Conservation (phyloP, 2,888 invertebrate species). For the Tetropium fuscum region DNA sequence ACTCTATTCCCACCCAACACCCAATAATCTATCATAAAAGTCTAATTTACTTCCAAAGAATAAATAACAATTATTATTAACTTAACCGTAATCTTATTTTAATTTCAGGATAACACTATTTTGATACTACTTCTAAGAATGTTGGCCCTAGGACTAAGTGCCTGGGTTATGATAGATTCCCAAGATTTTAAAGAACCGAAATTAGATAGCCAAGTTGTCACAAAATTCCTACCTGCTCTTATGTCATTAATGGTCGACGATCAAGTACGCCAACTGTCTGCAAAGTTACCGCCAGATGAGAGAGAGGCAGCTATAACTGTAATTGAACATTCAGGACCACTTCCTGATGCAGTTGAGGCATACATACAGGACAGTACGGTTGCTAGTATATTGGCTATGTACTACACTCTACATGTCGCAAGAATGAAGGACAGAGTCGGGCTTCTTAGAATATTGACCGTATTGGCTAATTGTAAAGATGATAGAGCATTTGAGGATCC, state of each 20-base stretch:
- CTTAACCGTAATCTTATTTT: no score
- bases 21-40: no score
- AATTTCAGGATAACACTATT: conserved; percentile 86
- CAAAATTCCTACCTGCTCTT: conserved; percentile 92
- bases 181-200: conserved; percentile 96
- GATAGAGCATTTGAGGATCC: conserved; percentile 96
- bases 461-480: conserved; percentile 90
- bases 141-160: conserved; percentile 92
- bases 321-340: conserved; percentile 93
- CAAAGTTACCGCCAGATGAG: conserved; percentile 92
- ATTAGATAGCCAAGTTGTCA: conserved; percentile 91
- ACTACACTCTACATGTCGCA: conserved; percentile 91
- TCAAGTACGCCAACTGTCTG: conserved; percentile 84
- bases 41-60: no score
- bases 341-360: conserved; percentile 93
- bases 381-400: conserved; percentile 94
- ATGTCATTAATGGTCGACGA: conserved; percentile 95
- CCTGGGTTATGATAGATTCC: conserved; percentile 97
- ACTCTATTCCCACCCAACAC: no score
- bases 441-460: conserved; percentile 87
- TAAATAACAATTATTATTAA: no score
- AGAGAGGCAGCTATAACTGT: conserved; percentile 92
- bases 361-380: conserved; percentile 93
- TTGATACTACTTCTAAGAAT: conserved; percentile 89
- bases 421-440: conserved; percentile 85